Percentiles rank a stretch among this genome's conserved stretches.
Evolutionary conservation across 2,888 invertebrate genomes (phyloP).

Genomic region (Epirrita christyi): DNA sequence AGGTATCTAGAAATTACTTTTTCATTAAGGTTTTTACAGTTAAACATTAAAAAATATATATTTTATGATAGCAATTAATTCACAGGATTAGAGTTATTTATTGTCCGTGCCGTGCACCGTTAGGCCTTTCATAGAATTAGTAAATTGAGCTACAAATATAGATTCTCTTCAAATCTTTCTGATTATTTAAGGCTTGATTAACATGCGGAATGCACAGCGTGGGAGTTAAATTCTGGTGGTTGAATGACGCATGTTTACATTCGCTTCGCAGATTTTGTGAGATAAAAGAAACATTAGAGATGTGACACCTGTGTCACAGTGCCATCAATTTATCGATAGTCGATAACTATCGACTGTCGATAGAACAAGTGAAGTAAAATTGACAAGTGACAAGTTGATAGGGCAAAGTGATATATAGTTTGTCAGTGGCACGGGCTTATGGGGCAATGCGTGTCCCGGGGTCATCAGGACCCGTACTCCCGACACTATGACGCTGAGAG

Average conservation of each 20-base stretch:
- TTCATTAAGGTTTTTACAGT: neutral
- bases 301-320: conserved; percentile 9
- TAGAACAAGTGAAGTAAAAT: conserved; percentile 13
- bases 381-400: conserved; percentile 21
- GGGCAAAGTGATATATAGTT: conserved; percentile 37
- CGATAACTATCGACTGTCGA: conserved; percentile 3
- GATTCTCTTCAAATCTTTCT: neutral
- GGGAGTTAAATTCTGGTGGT: conserved; percentile 23
- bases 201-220: conserved; percentile 35
- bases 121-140: too few species aligned
- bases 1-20: too few species aligned
- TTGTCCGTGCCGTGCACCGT: neutral
- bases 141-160: too few species aligned
- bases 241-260: conserved; percentile 26
- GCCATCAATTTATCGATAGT: neutral
- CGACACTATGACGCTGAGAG: conserved; percentile 80
- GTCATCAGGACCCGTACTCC: conserved; percentile 78
- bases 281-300: conserved; percentile 33
- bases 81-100: neutral
- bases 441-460: conserved; percentile 92
- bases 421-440: conserved; percentile 76
- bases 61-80: conserved; percentile 1
- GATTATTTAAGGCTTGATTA: conserved; percentile 5
- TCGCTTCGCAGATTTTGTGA: conserved; percentile 32
- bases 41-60: neutral